Base-by-base conservation (phyloP, 2,113 vertebrate genomes). In the Lota lota region DNA sequence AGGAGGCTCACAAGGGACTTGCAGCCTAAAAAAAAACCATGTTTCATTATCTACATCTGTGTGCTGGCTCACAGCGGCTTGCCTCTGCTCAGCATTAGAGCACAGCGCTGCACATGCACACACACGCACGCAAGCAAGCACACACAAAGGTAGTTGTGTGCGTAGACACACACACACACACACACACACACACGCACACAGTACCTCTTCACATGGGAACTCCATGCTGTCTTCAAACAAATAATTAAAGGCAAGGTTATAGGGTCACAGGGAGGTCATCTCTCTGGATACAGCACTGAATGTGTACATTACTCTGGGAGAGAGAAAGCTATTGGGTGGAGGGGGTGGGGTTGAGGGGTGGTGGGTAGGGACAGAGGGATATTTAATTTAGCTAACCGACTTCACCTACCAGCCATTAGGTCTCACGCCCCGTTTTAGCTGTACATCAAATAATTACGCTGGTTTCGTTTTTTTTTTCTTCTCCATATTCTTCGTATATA, bases 221-320 rank as follows among this genome's bases (percentile, higher is more conserved):
- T 95, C 92, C 91, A 94, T 93, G 94, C 95, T 95, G 95, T 96
- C 96, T 98, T 97, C 97, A 97, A 98, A 98, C 96, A 98, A 98
- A 97, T 97, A 96, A 97, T 99, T 97, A 97, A 93, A 89, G 91
- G 88, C 91, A 95, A 95, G 96, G 97, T 98, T 95, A 96, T 93
- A 91, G 92, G 97, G 95, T 97, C 93, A 90, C 81, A 73, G 79
- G 86, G 90, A 94, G 97, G 97, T 97, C 95, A 98, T 94, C 95
- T 89, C 94, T 98, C 89, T 93, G 95, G 95, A 94, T 95, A 96
- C 93, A 92, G 89, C 71, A 90, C 94, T 96, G 93, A 97, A 93
- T 97, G 95, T 97, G 95, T 97, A 94, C 93, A 92, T 94, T 94
- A 94, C 91, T 76, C 80, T 58, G 64, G 73, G 80, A 82, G 70